Conservation (phyloP, 2,888 invertebrate genomes). For the Epinotia demarniana region DNA sequence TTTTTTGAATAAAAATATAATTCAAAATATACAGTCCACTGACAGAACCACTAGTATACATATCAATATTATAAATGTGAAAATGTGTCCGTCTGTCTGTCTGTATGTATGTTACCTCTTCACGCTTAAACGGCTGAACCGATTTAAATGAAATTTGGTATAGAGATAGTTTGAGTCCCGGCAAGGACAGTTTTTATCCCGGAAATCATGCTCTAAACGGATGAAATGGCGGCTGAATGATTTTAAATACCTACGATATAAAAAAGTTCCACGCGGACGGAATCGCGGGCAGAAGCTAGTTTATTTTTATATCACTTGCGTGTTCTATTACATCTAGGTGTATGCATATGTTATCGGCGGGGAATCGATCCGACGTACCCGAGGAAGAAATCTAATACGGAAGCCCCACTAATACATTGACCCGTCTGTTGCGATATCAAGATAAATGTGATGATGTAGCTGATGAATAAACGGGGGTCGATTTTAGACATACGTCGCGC, state of each 20-base stretch:
- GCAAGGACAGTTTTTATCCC: neutral
- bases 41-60: no score
- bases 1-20: no score
- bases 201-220: no score
- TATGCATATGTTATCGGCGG: conserved; percentile 20
- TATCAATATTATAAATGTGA: no score
- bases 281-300: neutral
- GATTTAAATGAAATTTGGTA: neutral
- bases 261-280: no score
- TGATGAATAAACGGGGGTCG: conserved; percentile 1
- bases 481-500: neutral
- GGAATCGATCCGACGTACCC: conserved; percentile 42
- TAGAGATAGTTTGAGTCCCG: neutral
- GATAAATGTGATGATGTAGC: conserved; percentile 15
- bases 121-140: neutral
- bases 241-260: no score
- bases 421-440: conserved; percentile 27
- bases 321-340: neutral
- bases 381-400: conserved; percentile 33
- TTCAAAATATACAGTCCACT: no score
- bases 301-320: neutral
- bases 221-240: no score
- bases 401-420: conserved; percentile 34
- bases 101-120: no score
- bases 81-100: no score